Conservation (phyloP, 2,797 vertebrate genomes). For the Denticeps clupeoides region DNA sequence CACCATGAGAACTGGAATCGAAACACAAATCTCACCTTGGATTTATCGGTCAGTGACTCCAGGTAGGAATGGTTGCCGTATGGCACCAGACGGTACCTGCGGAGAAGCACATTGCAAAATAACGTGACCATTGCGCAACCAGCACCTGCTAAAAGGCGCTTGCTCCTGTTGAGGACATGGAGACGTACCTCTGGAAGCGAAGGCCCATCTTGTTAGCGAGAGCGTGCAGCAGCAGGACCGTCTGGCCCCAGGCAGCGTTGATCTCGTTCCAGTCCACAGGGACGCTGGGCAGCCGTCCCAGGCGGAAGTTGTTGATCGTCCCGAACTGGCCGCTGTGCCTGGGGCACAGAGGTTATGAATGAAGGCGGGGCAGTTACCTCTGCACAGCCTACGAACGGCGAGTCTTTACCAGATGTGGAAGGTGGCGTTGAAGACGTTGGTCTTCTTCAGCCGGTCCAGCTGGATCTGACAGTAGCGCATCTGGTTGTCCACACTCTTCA, state of each 20-base stretch:
- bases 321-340: conserved; percentile 99
- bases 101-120: conserved; percentile 22
- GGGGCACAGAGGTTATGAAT: conserved; percentile 1
- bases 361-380: conserved; percentile 61
- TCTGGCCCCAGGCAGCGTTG: conserved; percentile 97
- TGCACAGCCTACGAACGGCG: neutral
- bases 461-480: conserved; percentile 95
- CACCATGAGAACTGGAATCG: neutral
- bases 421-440: conserved; percentile 94
- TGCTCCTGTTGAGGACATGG: too few species aligned
- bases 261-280: conserved; percentile 99
- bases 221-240: conserved; percentile 87
- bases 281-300: conserved; percentile 91
- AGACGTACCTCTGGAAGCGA: conserved; percentile 86
- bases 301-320: conserved; percentile 95
- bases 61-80: conserved; percentile 96
- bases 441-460: conserved; percentile 90
- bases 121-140: too few species aligned
- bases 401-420: conserved; percentile 88
- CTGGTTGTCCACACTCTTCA: conserved; percentile 96
- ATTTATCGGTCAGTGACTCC: conserved; percentile 91
- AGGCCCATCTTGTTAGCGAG: conserved; percentile 97
- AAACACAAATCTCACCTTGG: conserved; percentile 55
- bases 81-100: conserved; percentile 88
- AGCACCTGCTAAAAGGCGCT: too few species aligned